Evolutionary conservation across 2,888 invertebrate species (phyloP), one percentile per base, ranked within the genome.

Genomic region (Luperina nickerlii): DNA sequence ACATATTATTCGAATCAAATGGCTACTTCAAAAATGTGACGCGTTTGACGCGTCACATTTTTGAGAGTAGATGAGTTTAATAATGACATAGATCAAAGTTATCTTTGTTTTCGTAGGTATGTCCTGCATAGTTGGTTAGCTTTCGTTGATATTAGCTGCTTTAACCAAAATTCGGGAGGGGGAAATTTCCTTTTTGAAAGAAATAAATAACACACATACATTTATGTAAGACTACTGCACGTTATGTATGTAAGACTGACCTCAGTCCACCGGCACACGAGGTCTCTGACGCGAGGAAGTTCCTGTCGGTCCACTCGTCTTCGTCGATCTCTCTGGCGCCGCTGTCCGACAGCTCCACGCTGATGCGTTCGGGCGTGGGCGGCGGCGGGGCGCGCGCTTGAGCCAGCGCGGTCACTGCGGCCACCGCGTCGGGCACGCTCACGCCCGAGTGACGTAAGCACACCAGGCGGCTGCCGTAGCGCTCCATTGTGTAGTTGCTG

Each of bases 241-340:
- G 18, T n/a, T 48, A 15, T 8, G 8, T 71, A 48, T 48, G 42
- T n/a, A n/a, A 62, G 15, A 38, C 32, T 24, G 6, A 96, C 96
- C 96, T 96, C 2, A 96, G 91, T 0, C 95, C 95, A 0, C 95
- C 95, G 0, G 96, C 95, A 8, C 93, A 93, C 0, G 96, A 96
- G 0, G 97, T 97, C 91, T 98, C 98, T 7, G 98, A 98, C 1
- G 98, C 98, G 66, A 98, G 98, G 94, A 99, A 99, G 96, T 99
- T 99, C 88, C 99, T 97, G 90, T 99, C 99, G 0, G 99, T 99
- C 98, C 99, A 99, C 94, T 99, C 99, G 92, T 99, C 99, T 94
- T 99, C 99, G 92, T 99, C 99, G 95, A 99, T 98, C 95, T 98
- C 98, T 0, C 94, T 83, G 0, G 96, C 96, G 2, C 94, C 95